phyloP scores from a whole-genome alignment of 2,888 invertebrate genomes.

The Apotomis turbidana region DNA sequence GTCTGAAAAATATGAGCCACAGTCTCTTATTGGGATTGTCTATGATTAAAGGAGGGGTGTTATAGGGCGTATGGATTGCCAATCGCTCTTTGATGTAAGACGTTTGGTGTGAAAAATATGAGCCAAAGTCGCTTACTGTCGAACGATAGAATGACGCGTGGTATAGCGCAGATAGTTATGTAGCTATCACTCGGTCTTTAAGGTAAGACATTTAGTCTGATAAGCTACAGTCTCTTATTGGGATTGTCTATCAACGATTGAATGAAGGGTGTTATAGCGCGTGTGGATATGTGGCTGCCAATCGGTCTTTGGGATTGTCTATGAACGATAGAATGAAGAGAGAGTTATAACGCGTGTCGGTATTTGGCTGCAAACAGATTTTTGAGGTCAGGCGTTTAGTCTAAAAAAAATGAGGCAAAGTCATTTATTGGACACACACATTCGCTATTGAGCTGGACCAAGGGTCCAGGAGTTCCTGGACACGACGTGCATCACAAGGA shows the following conservation, averaged over 20 bases:
- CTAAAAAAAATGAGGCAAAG: too few species aligned
- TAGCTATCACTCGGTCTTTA: conserved; percentile 38
- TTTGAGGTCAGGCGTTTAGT: too few species aligned
- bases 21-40: not conserved
- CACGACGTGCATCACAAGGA: too few species aligned
- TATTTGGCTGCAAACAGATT: too few species aligned
- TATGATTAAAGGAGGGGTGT: not conserved
- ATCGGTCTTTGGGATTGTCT: too few species aligned
- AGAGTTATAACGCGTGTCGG: too few species aligned
- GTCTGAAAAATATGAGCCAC: not conserved
- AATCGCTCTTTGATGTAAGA: conserved; percentile 40
- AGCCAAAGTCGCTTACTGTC: not conserved
- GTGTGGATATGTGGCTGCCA: too few species aligned
- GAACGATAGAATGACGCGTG: not conserved
- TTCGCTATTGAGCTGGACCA: too few species aligned
- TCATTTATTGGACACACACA: too few species aligned
- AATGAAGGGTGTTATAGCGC: not conserved
- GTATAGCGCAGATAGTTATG: conserved; percentile 39
- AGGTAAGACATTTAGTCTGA: conserved; percentile 23
- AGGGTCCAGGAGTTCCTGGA: too few species aligned
- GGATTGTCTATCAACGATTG: not conserved
- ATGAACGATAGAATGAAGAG: not conserved
- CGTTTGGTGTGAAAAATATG: not conserved
- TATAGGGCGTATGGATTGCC: not conserved
- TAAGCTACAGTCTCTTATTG: not conserved